Percentiles rank a stretch among this genome's conserved stretches.
phyloP scores from a whole-genome alignment of 2,797 vertebrate genomes.

The Novumbra hubbsi region DNA sequence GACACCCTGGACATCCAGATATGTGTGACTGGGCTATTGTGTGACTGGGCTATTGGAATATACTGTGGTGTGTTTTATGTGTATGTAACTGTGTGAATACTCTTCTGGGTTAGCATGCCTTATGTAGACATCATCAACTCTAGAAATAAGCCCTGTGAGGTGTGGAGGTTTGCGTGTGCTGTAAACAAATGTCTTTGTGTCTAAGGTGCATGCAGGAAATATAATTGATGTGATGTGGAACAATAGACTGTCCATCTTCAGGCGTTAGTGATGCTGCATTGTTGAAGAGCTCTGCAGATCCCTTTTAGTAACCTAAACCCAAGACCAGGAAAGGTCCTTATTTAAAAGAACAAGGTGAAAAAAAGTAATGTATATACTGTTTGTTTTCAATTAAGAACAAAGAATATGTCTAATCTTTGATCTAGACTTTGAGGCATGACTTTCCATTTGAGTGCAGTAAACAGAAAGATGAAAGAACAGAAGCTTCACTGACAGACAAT shows the following conservation, averaged over 20 bases:
- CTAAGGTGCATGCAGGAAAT: no score
- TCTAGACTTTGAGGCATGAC: background rate
- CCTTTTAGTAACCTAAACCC: no score
- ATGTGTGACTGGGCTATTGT: no score
- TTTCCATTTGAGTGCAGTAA: background rate
- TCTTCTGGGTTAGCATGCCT: slow-evolving; percentile 45
- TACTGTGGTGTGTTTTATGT: slow-evolving; percentile 11
- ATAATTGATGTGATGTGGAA: slow-evolving; percentile 47
- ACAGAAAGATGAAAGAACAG: background rate
- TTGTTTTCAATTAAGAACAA: no score
- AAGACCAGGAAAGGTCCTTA: background rate
- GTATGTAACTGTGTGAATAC: slow-evolving; percentile 9
- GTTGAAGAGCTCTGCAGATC: no score
- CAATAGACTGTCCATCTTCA: slow-evolving; percentile 21
- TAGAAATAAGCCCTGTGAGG: slow-evolving; percentile 49
- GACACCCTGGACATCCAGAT: no score
- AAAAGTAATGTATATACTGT: no score
- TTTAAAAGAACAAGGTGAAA: background rate
- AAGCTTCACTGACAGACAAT: background rate
- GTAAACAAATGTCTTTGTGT: background rate
- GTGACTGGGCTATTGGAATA: no score
- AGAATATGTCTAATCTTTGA: background rate
- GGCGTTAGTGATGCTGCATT: background rate
- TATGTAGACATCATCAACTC: slow-evolving; percentile 22
- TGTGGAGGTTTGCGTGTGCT: background rate